Base-by-base conservation (phyloP, 35 echinoderm and acorn worm genomes). In the Eucidaris tribuloides region DNA sequence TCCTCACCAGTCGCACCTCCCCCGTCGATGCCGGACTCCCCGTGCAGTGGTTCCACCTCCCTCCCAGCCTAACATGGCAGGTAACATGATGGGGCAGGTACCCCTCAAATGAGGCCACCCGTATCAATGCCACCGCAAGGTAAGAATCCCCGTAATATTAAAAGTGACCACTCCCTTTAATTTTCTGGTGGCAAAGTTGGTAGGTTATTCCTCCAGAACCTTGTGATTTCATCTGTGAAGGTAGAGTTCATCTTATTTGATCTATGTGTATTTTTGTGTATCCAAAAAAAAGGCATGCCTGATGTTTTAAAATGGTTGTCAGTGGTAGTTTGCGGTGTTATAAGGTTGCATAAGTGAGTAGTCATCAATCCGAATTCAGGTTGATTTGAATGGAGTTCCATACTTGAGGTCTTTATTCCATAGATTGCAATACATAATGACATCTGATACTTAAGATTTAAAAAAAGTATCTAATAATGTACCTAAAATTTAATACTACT, bases 41-140 rank as follows among this genome's bases (percentile, higher is more conserved):
- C 65, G 28, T 7, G 35, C 68, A 13, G 35, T 24, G 11, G 68
- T 17, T 9, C 68, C 68, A 44, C 68, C 68, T n/a, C n/a, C n/a
- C n/a, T n/a, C n/a, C 68, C 68, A 74, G 68, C 40, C 68, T 35
- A 74, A 40, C 41, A 74, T 74, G 34, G 68, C 13, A 64, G 60
- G 68, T 6, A 68, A 68, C 64, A 68, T 68, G 64, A 68, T 68
- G 64, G 61, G 61, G 35, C 37, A 42, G 40, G 44, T 74, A 40
- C 68, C 29, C 68, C 68, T 22, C 44, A 33, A 2, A 74, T 74
- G 68, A 74, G 68, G 68, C 34, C 11, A 14, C 38, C 68, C 7
- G 44, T 74, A 40, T 40, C 36, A 7, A 74, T 74, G 68, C 28
- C 28, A 35, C 68, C 29, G 38, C 68, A 74, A 74, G 68, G 68